Evolutionary conservation across 2,797 vertebrate genomes (phyloP), one percentile per base, ranked within the genome.

Genomic region (Acipenser transmontanus): DNA sequence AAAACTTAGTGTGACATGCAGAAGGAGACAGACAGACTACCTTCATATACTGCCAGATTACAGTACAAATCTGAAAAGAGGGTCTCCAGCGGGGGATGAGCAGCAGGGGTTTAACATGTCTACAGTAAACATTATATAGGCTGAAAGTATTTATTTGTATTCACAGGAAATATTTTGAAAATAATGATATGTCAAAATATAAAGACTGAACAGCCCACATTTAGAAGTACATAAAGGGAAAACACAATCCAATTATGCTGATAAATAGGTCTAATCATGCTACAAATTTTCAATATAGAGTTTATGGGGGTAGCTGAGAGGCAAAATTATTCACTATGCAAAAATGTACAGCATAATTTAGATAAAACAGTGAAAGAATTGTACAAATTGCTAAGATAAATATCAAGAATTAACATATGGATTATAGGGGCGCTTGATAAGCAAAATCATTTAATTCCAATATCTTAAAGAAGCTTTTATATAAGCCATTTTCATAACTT

Each of bases 241-340:
- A 81, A 82, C 78, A 84, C 85, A 87, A 88, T 90, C 89, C 88
- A 89, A 90, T 91, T 90, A 91, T 82, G 83, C 83, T 88, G 88
- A 91, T 89, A 90, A 91, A 90, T 89, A 85, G 84, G 77, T 83
- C 85, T 88, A 89, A 90, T 89, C 85, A 88, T 84, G 82, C 82
- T 79, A 82, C 82, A 83, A 86, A 86, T 88, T 90, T 85, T 87
- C 79, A 88, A 88, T 89, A 90, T 84, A 77, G 84, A 17, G 17
- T 87, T 82, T 85, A 84, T 71, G 72, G 83, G 60, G 82, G 75
- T 80, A 82, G 79, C 80, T 70, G 88, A 91, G 90, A 89, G 88
- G 87, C 78, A 80, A 79, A 85, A 88, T 88, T 80, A 82, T 84
- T 87, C 82, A 85, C 78, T 73, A 71, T 72, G 81, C 77, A 78